Evolutionary conservation across 2,797 vertebrate species (phyloP).

Genomic region (Lutjanus campechanus): DNA sequence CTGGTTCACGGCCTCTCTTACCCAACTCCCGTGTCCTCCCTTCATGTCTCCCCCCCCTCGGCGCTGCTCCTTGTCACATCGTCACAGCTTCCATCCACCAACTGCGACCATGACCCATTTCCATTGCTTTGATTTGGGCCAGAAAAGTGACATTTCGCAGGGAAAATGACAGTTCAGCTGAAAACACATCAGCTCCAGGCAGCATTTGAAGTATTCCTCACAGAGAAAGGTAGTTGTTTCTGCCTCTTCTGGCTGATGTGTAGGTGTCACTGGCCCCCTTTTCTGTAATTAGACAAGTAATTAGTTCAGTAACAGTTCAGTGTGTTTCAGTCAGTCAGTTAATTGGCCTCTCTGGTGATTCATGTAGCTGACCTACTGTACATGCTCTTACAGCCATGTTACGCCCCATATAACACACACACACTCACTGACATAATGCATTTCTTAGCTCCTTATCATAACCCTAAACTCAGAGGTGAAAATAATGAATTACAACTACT

Average conservation of each 20-base stretch:
- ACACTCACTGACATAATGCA: too few species aligned
- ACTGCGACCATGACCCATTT: constrained; percentile 67
- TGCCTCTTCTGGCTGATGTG: not conserved
- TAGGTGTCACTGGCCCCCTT: not conserved
- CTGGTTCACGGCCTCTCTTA: constrained; percentile 28
- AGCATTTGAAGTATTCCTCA: not conserved
- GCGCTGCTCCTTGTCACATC: constrained; percentile 47
- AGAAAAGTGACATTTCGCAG: constrained; percentile 50
- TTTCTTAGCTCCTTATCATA: too few species aligned
- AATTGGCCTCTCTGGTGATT: constrained; percentile 25
- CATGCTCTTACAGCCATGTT: constrained; percentile 29
- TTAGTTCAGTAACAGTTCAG: not conserved
- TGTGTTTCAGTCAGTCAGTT: constrained; percentile 7
- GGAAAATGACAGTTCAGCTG: constrained; percentile 26
- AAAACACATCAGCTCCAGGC: not conserved
- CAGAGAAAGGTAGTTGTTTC: not conserved
- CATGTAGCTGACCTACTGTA: constrained; percentile 35
- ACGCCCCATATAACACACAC: constrained; percentile 1
- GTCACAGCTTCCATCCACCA: constrained; percentile 44
- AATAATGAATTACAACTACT: too few species aligned
- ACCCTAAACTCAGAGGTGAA: too few species aligned
- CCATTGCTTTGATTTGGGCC: constrained; percentile 53
- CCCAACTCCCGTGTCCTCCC: constrained; percentile 15
- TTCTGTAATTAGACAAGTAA: not conserved
- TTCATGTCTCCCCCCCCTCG: constrained; percentile 9